A percentile compares a stretch with the other conserved stretches of the same genome.
phyloP scores from a whole-genome alignment of 2,113 vertebrate species.

The Columbina picui region DNA sequence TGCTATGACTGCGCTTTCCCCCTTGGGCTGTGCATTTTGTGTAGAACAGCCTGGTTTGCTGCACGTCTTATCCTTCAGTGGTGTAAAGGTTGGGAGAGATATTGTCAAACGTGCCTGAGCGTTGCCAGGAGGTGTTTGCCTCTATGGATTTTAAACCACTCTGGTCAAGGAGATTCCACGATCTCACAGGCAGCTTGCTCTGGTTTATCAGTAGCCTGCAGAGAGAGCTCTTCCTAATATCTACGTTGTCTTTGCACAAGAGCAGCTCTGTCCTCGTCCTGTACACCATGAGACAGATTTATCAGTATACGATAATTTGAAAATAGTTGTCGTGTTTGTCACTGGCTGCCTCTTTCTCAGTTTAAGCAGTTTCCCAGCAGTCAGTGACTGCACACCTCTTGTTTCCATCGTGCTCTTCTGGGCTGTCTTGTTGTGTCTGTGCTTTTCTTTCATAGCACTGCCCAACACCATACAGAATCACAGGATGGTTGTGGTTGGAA shows the following conservation, averaged over 20 bases:
- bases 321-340: not conserved
- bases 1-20: not conserved
- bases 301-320: not conserved
- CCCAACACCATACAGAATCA: not conserved
- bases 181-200: not conserved
- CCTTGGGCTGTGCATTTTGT: accelerated
- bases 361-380: not conserved
- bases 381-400: accelerated
- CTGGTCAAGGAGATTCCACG: not conserved
- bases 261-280: not conserved
- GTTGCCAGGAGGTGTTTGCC: not conserved
- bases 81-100: not conserved
- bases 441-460: not conserved
- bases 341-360: not conserved
- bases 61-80: not conserved
- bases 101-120: not conserved
- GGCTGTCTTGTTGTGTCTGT: not conserved
- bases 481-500: too few relatives aligned
- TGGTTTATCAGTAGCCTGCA: not conserved
- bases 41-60: not conserved
- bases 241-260: accelerated
- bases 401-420: not conserved
- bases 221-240: not conserved
- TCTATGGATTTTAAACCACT: not conserved
- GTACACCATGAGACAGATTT: not conserved